phyloP scores from a whole-genome alignment of 2,797 vertebrate species.

The Anguilla pacifica region DNA sequence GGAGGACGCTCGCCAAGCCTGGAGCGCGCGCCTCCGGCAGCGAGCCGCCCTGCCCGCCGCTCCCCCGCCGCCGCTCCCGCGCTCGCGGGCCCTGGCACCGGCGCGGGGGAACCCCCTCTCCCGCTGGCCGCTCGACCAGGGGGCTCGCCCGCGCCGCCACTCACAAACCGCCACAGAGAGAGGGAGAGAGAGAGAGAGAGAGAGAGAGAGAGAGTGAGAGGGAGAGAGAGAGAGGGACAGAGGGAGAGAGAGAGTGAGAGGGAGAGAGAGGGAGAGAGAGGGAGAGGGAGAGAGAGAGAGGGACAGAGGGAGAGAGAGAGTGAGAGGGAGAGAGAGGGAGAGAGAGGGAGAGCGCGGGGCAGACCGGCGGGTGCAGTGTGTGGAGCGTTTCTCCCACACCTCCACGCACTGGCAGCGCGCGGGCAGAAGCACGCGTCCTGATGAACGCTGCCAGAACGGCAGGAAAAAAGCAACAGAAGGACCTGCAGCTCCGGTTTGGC shows the following conservation, averaged over 20 bases:
- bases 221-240: not conserved
- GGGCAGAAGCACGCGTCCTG: slow-evolving; percentile 5
- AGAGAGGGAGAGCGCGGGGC: too few species aligned
- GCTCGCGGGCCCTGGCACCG: slow-evolving; percentile 27
- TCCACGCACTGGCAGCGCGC: slow-evolving; percentile 6
- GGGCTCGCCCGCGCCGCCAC: not conserved
- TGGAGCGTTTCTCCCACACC: slow-evolving; percentile 23
- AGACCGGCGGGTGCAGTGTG: not conserved
- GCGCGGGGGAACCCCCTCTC: slow-evolving; percentile 36
- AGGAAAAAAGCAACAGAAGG: not conserved
- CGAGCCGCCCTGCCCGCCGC: slow-evolving; percentile 52
- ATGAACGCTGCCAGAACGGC: not conserved
- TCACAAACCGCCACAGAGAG: not conserved
- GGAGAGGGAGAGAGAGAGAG: too few species aligned
- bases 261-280: too few species aligned
- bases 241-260: too few species aligned
- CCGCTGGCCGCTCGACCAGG: slow-evolving; percentile 13
- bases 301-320: too few species aligned
- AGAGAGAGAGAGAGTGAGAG: not conserved
- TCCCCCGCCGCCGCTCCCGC: slow-evolving; percentile 6
- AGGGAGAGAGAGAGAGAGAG: not conserved
- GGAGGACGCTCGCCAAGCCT: slow-evolving; percentile 83
- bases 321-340: too few species aligned
- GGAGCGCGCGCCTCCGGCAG: slow-evolving; percentile 83
- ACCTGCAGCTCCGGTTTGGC: not conserved